A percentile compares a stretch with the other conserved stretches of the same genome.
Conservation (phyloP, 2,113 vertebrate species). For the Daboia siamensis region DNA sequence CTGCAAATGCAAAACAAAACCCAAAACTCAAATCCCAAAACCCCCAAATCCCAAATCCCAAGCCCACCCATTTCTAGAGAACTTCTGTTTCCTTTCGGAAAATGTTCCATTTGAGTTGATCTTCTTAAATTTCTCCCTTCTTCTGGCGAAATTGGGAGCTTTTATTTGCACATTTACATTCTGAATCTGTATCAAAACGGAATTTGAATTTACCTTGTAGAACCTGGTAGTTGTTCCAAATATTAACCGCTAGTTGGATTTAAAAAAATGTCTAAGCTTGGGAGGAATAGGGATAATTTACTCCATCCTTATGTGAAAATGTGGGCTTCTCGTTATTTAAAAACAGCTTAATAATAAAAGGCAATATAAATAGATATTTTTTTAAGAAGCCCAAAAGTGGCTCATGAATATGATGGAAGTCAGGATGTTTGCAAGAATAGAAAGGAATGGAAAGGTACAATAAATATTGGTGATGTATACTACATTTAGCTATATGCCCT, state of each 20-base stretch:
- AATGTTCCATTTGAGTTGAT: neutral
- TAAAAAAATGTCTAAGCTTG: neutral
- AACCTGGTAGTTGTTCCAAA: neutral
- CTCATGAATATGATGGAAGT: neutral
- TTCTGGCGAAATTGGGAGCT: neutral
- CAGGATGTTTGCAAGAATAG: neutral
- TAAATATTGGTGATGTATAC: too few relatives aligned
- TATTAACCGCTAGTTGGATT: neutral
- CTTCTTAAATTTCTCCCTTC: neutral
- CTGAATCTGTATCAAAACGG: too few relatives aligned
- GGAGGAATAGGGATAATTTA: neutral
- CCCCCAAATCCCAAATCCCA: neutral
- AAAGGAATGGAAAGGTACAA: too few relatives aligned
- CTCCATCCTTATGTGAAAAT: neutral
- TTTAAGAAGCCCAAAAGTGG: too few relatives aligned
- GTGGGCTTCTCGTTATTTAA: neutral
- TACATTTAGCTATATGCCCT: too few relatives aligned
- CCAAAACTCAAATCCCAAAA: neutral
- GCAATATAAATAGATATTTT: neutral
- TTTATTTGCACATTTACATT: neutral
- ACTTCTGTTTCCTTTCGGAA: neutral
- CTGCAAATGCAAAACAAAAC: neutral
- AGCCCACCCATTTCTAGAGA: neutral
- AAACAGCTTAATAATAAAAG: neutral
- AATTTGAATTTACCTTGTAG: neutral